These are phyloP conservation scores for Aphaenogaster rudis DNA, from an alignment of 1,140 invertebrate species.

Conservation along the genomic window DNA sequence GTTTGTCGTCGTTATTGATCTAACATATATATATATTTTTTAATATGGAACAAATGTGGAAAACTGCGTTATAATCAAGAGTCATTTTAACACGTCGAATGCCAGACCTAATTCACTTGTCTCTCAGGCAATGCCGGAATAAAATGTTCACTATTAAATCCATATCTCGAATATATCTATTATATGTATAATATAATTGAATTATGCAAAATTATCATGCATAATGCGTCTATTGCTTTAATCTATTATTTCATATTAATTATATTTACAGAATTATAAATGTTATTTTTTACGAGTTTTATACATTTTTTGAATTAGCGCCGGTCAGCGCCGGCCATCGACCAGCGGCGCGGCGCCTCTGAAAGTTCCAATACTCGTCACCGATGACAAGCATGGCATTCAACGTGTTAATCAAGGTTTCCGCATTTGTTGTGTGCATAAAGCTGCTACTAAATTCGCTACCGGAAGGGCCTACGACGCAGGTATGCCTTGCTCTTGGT, in stretches of 20 bases:
- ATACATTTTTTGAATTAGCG: not conserved
- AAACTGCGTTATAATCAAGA: not conserved
- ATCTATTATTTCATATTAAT: not conserved
- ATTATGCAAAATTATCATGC: not conserved
- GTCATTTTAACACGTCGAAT: not conserved
- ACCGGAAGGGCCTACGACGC: conserved; percentile 36
- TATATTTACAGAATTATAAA: not conserved
- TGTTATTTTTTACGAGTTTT: not conserved
- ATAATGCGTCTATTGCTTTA: not conserved
- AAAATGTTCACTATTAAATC: not conserved
- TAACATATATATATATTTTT: not conserved
- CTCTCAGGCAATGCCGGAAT: not conserved
- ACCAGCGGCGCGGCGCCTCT: not conserved
- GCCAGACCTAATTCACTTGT: not conserved
- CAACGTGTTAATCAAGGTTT: conserved; percentile 23
- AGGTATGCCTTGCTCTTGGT: conserved; percentile 47
- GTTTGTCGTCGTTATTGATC: not conserved
- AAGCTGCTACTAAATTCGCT: conserved; percentile 15
- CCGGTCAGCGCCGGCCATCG: not conserved
- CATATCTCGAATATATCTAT: not conserved
- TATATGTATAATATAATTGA: not conserved
- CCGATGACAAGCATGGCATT: not conserved
- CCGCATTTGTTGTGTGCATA: not conserved
- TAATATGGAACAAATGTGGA: not conserved
- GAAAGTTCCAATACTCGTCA: not conserved